Conservation (phyloP, 2,888 invertebrate species). For the Therioaphis trifolii region DNA sequence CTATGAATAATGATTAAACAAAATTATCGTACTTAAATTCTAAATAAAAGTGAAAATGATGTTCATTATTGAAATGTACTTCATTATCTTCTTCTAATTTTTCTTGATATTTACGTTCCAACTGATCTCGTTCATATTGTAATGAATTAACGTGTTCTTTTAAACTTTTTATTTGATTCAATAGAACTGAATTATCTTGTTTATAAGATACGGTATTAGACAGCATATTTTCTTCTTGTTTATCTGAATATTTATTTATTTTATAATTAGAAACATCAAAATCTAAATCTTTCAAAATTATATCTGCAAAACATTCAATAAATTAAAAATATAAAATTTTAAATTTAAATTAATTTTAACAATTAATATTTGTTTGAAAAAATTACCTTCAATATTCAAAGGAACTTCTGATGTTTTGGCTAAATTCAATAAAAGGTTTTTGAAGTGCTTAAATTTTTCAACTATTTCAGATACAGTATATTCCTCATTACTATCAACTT, state of each 20-base stretch:
- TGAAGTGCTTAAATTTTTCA: conserved; percentile 54
- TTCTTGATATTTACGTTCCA: conserved; percentile 75
- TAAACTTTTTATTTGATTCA: conserved; percentile 74
- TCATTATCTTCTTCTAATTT: conserved; percentile 74
- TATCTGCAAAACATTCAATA: conserved; percentile 32
- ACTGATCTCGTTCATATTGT: conserved; percentile 75
- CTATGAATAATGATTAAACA: not conserved
- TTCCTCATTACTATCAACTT: conserved; percentile 30
- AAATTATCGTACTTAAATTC: no score
- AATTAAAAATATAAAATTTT: not conserved
- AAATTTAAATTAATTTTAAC: not conserved
- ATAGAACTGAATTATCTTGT: conserved; percentile 30
- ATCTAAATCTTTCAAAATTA: conserved; percentile 56
- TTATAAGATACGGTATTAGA: conserved; percentile 2
- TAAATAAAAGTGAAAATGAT: not conserved
- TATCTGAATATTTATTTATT: conserved; percentile 35
- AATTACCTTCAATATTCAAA: conserved; percentile 52
- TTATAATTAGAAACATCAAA: conserved; percentile 31
- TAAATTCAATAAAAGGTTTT: conserved; percentile 58
- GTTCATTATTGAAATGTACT: conserved; percentile 69
- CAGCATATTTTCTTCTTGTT: conserved; percentile 33
- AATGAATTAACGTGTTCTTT: conserved; percentile 77
- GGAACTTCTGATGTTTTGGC: conserved; percentile 58
- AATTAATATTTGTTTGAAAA: no score
- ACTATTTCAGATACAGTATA: conserved; percentile 58